Evolutionary conservation across 2,797 vertebrate species (phyloP), one percentile per base, ranked within the genome.

Genomic region (Scolopax rusticola): DNA sequence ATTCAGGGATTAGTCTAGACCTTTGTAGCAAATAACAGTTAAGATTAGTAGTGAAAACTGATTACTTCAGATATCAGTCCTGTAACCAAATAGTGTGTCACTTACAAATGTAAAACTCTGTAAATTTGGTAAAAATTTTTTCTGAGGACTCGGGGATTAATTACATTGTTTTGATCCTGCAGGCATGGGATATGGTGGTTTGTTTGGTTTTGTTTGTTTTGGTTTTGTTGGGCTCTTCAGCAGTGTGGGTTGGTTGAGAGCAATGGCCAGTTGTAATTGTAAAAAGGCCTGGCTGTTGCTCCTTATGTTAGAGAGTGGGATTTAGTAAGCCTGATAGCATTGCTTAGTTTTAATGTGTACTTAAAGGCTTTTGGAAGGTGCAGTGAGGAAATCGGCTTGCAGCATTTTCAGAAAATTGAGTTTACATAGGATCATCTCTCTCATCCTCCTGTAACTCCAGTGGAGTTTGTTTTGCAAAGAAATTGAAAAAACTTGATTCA

Each of bases 391-490:
- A 73, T 83, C n/a, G 54, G 76, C 81, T 67, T 76, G 53, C n/a
- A 65, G 53, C 61, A 16, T 87, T 95, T 96, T 89, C 61, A 86
- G 89, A 75, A 91, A 95, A 87, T 57, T 81, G 68, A 78, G 48
- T 97, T 96, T 96, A 75, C n/a, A 9, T 51, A 87, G 57, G 71
- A 85, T 93, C 57, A n/a, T 89, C 57, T 92, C 28, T 67, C 47
- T 88, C 30, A 40, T 93, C 24, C 36, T 93, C 30, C 54, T 67
- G 0, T 92, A 60, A 80, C 38, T 84, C 54, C 61, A 27, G 17
- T 71, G 41, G 76, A 91, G 57, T 80, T 93, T 77, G 47, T 87
- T 96, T 91, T 94, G 65, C 41, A 71, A 77, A 45, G 25, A 83
- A 90, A 81, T 68, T 0, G 5, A 32, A 48, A 43, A 73, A 71